Base-by-base conservation (phyloP, 2,888 invertebrate genomes). In the Strigamia crassipes region DNA sequence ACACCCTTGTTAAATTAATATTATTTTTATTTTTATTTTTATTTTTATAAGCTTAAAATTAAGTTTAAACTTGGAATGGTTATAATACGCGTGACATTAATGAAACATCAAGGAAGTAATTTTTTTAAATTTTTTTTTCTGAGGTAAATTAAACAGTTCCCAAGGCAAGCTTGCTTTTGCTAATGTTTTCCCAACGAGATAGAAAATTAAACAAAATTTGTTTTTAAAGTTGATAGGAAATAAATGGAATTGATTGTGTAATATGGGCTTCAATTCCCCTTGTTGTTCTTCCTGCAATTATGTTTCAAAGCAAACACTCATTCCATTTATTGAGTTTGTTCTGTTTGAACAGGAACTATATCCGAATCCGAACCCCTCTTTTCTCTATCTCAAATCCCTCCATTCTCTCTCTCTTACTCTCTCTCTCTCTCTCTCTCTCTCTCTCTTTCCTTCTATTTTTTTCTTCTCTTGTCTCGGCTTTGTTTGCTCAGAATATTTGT, bases 201-300 rank as follows among this genome's bases (percentile, higher is more conserved):
- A 73, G 73, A 73, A 73, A 73, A 73, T 73, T 73, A 73, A 73
- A 73, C 73, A 73, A 73, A 73, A 27, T 73, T 73, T 73, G 73
- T 73, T 73, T 73, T 73, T 73, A 73, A 73, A 73, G 73, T 73
- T 73, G 73, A 73, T 27, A 73, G 73, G 73, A 73, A 73, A 73
- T 73, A 73, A 73, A 73, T 73, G 73, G 73, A 73, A 73, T 73
- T 73, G 73, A 73, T 73, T 73, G 73, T 73, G 73, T 73, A 73
- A 73, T 73, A 27, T 73, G 31, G 73, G 73, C 73, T 73, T 73
- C 31, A 73, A 31, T 73, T 73, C 73, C n/a, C n/a, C 73, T 73
- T 73, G 73, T 73, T 73, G 73, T 73, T 73, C 73, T 73, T 73
- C 73, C 73, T 31, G 73, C 73, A 73, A 73, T 73, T 73, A 73